These are phyloP conservation scores for Botia kubotai DNA, from an alignment of 2,797 vertebrate species.

Conservation along the genomic window DNA sequence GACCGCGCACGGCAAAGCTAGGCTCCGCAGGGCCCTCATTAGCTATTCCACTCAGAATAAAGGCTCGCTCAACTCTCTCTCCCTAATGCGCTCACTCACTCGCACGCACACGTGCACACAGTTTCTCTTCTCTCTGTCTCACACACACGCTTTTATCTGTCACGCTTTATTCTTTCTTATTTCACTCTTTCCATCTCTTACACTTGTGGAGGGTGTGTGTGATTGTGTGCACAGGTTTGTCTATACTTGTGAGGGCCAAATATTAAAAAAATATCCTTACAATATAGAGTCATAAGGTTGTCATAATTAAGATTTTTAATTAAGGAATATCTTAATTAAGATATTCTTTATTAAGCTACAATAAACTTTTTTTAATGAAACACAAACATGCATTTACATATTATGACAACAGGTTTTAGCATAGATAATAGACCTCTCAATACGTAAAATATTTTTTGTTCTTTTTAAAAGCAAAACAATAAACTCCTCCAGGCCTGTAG, in stretches of 20 bases:
- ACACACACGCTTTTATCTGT: conserved; percentile 22
- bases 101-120: conserved; percentile 23
- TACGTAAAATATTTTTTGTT: neutral
- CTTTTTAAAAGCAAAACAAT: neutral
- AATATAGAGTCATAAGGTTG: neutral
- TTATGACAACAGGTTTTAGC: neutral
- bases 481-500: conserved; percentile 48
- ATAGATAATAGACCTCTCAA: neutral
- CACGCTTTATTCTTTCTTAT: conserved; percentile 7
- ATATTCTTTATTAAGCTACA: neutral
- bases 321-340: neutral
- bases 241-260: neutral
- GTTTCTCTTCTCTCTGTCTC: neutral
- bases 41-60: conserved; percentile 69
- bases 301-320: neutral
- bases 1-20: conserved; percentile 59
- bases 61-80: conserved; percentile 59
- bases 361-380: neutral
- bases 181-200: neutral
- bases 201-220: neutral
- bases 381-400: neutral
- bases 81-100: conserved; percentile 34
- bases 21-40: conserved; percentile 70
- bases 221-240: neutral
- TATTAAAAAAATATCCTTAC: too few species aligned